Percentiles rank a stretch among this genome's conserved stretches.
Evolutionary conservation across 2,797 vertebrate genomes (phyloP).

Genomic region (Manis pentadactyla): DNA sequence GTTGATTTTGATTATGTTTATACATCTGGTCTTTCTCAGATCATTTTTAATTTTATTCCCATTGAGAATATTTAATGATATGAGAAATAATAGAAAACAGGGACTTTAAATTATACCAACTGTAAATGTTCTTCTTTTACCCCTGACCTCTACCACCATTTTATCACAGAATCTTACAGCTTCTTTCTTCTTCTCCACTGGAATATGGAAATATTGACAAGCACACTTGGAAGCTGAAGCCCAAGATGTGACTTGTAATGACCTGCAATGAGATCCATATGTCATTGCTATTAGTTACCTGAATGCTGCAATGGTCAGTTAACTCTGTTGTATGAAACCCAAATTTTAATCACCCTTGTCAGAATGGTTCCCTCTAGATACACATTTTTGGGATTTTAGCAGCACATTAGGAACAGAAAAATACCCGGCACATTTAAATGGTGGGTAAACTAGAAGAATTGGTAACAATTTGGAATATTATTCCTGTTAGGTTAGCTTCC

Average conservation of each 20-base stretch:
- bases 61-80: neutral
- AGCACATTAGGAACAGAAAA: neutral
- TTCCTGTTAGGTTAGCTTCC: neutral
- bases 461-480: neutral
- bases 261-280: slow-evolving; percentile 76
- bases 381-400: neutral
- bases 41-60: neutral
- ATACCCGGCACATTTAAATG: neutral
- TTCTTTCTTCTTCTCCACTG: slow-evolving; percentile 80
- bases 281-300: neutral
- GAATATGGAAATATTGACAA: slow-evolving; percentile 79
- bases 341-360: neutral
- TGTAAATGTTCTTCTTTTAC: neutral
- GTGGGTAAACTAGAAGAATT: neutral
- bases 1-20: neutral
- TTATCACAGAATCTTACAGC: slow-evolving; percentile 76
- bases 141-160: neutral
- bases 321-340: neutral
- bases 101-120: neutral
- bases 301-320: neutral
- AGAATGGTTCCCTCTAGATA: neutral
- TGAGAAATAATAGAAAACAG: neutral
- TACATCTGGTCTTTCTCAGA: neutral
- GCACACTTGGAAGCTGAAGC: slow-evolving; percentile 82
- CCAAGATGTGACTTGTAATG: slow-evolving; percentile 74